A percentile compares a stretch with the other conserved stretches of the same genome.
Evolutionary conservation across 2,888 invertebrate genomes (phyloP).

Genomic region (Mythimna lalbum): DNA sequence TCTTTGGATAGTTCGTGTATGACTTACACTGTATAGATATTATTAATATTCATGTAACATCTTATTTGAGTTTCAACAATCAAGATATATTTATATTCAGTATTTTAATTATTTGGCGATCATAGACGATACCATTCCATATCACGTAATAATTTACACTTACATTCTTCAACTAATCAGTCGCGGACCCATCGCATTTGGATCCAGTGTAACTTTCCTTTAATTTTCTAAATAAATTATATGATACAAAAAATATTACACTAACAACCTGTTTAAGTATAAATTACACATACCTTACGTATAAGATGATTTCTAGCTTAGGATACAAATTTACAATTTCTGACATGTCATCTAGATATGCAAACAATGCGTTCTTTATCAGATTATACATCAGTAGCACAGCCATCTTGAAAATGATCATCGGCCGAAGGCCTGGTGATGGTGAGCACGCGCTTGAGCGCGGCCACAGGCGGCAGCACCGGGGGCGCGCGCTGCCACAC

Average conservation of each 20-base stretch:
- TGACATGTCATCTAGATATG: constrained; percentile 77
- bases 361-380: constrained; percentile 63
- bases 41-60: constrained; percentile 77
- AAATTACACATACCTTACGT: constrained; percentile 82
- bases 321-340: constrained; percentile 80
- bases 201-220: constrained; percentile 89
- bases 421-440: constrained; percentile 96
- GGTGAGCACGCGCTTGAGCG: constrained; percentile 95
- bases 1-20: constrained; percentile 76
- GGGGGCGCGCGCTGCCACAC: constrained; percentile 97
- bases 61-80: constrained; percentile 85
- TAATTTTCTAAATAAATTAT: constrained; percentile 89
- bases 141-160: constrained; percentile 88
- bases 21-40: constrained; percentile 63
- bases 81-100: constrained; percentile 80
- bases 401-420: constrained; percentile 98
- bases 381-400: constrained; percentile 96
- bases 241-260: constrained; percentile 90
- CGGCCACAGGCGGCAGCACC: constrained; percentile 96
- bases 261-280: constrained; percentile 82
- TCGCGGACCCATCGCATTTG: constrained; percentile 85
- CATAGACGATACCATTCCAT: constrained; percentile 87
- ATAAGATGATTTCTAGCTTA: constrained; percentile 77
- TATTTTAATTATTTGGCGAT: constrained; percentile 89
- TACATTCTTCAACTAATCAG: constrained; percentile 90